phyloP scores from a whole-genome alignment of 1,140 invertebrate species.

The Eumaeus atala region DNA sequence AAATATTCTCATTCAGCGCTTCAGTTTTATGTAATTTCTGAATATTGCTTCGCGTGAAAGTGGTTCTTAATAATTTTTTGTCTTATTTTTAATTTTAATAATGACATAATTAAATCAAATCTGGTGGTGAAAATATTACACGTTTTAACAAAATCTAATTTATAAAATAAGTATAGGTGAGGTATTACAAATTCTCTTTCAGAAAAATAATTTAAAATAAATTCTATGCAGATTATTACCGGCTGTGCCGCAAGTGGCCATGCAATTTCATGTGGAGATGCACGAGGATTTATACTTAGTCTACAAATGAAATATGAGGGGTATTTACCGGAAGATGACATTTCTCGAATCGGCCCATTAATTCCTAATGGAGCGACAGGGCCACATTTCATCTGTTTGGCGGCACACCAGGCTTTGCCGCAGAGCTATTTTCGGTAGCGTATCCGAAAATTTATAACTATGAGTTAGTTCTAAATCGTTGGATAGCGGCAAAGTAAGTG shows the following conservation, averaged over 20 bases:
- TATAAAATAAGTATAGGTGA: too few species aligned
- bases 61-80: too few species aligned
- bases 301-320: slow-evolving; percentile 51
- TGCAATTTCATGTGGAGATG: slow-evolving; percentile 14
- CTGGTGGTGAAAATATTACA: too few species aligned
- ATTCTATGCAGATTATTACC: too few species aligned
- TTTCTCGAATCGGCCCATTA: slow-evolving; percentile 67
- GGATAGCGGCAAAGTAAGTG: slow-evolving; percentile 55
- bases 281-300: slow-evolving; percentile 33
- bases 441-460: slow-evolving; percentile 63
- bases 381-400: slow-evolving; percentile 68
- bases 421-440: slow-evolving; percentile 64
- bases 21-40: too few species aligned
- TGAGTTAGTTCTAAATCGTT: slow-evolving; percentile 63
- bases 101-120: too few species aligned
- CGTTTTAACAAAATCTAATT: too few species aligned
- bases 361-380: slow-evolving; percentile 62
- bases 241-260: too few species aligned
- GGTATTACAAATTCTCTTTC: too few species aligned
- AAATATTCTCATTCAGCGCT: background rate
- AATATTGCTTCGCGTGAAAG: too few species aligned
- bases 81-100: too few species aligned
- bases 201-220: too few species aligned
- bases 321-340: slow-evolving; percentile 66
- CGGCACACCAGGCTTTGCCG: slow-evolving; percentile 56